phyloP scores from a whole-genome alignment of 2,888 invertebrate genomes.

The Eurytoma adleriae region DNA sequence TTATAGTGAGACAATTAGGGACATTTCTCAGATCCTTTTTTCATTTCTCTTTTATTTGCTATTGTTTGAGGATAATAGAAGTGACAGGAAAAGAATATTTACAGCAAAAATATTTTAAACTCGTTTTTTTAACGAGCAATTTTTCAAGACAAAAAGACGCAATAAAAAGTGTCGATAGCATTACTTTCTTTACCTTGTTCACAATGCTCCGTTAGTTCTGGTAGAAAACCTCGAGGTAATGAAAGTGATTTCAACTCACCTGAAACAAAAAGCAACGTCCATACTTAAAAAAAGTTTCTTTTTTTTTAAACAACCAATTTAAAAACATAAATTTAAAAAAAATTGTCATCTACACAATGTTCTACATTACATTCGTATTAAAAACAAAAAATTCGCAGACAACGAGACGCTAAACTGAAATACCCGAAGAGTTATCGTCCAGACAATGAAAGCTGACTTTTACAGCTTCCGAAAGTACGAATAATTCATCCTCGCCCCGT shows the following conservation, averaged over 20 bases:
- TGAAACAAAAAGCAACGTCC: constrained; percentile 75
- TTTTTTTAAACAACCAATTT: not conserved
- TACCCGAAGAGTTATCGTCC: not conserved
- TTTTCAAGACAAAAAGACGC: too few relatives aligned
- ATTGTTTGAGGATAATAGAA: too few relatives aligned
- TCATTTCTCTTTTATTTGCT: not conserved
- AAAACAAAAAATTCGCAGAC: constrained; percentile 17
- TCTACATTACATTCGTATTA: too few relatives aligned
- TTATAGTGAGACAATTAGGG: not conserved
- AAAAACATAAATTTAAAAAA: not conserved
- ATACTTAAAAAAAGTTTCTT: not conserved
- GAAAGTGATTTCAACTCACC: constrained; percentile 80
- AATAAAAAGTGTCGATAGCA: too few relatives aligned
- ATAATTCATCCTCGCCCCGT: constrained; percentile 32
- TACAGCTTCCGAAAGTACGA: constrained; percentile 20
- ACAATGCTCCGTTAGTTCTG: constrained; percentile 62
- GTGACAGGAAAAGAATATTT: too few relatives aligned
- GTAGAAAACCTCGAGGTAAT: constrained; percentile 74
- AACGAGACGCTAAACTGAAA: constrained; percentile 4
- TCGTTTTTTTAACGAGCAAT: too few relatives aligned
- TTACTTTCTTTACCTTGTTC: constrained; percentile 67
- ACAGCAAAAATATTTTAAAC: too few relatives aligned
- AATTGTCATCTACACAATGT: not conserved
- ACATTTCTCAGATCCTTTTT: not conserved
- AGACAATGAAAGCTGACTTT: constrained; percentile 19